Conservation (phyloP, 2,113 vertebrate species). For the Heptranchias perlo region DNA sequence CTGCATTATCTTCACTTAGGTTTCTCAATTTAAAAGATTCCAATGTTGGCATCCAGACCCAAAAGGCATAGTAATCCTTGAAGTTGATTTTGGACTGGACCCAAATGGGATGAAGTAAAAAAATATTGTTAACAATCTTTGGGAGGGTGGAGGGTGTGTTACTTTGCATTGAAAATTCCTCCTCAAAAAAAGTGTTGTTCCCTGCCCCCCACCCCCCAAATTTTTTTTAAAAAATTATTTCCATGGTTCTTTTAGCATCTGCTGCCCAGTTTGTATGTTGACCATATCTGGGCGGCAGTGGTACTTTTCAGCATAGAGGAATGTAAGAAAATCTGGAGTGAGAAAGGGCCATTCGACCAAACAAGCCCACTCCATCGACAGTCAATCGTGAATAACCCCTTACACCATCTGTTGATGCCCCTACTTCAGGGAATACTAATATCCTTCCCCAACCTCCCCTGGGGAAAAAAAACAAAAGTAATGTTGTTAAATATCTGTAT, state of each 20-base stretch:
- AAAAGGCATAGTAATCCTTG: not conserved
- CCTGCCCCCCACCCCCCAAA: not conserved
- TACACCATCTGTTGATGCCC: not conserved
- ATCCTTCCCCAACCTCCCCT: not conserved
- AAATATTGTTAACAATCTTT: not conserved
- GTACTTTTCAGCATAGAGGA: not conserved
- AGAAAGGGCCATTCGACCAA: not conserved
- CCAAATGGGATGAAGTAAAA: not conserved
- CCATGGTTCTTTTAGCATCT: not conserved
- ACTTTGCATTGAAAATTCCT: not conserved
- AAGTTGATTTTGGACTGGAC: not conserved
- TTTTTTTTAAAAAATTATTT: not conserved
- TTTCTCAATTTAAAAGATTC: not conserved
- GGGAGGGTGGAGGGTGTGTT: no score
- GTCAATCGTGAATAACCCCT: not conserved
- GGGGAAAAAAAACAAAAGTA: not conserved
- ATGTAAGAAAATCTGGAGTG: not conserved
- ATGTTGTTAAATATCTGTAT: not conserved
- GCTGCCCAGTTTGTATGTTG: not conserved
- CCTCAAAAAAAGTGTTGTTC: not conserved
- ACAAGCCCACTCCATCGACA: not conserved
- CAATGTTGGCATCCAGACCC: not conserved
- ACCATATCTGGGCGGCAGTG: not conserved
- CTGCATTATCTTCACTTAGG: no score
- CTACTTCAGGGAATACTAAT: not conserved